Percentiles rank a stretch among this genome's conserved stretches.
phyloP scores from a whole-genome alignment of 2,888 invertebrate genomes.

The Cremastinae sp. region DNA sequence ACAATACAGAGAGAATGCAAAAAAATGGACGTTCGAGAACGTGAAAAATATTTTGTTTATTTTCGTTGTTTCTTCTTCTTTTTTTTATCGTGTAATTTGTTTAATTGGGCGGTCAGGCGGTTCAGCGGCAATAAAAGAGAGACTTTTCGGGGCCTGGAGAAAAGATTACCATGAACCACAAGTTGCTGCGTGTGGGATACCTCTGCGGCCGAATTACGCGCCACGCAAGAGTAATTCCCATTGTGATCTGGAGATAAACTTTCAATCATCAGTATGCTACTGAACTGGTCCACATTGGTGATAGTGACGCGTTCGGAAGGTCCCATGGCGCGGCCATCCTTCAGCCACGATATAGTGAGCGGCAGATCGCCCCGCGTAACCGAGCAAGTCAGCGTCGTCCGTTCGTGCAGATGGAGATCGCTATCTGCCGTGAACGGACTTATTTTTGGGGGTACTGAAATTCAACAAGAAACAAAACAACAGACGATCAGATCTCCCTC shows the following conservation, averaged over 20 bases:
- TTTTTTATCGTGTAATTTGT: no score
- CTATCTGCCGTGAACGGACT: conserved; percentile 87
- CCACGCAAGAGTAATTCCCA: conserved; percentile 89
- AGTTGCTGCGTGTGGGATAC: conserved; percentile 88
- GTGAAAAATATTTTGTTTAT: not conserved
- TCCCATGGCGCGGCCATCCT: conserved; percentile 86
- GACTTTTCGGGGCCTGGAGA: conserved; percentile 76
- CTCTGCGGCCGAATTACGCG: conserved; percentile 87
- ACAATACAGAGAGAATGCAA: conserved; percentile 20
- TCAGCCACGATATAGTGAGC: conserved; percentile 88
- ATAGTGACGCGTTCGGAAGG: conserved; percentile 85
- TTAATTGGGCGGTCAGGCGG: conserved; percentile 76
- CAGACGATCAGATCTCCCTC: conserved; percentile 33
- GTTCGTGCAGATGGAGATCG: conserved; percentile 87
- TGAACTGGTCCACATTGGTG: conserved; percentile 89
- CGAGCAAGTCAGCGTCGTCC: conserved; percentile 88
- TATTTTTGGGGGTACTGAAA: conserved; percentile 88
- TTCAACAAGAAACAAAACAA: conserved; percentile 63
- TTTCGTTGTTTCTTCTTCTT: conserved; percentile 13
- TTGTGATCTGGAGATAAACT: conserved; percentile 88
- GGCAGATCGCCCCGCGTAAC: conserved; percentile 90
- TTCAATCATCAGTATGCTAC: conserved; percentile 89
- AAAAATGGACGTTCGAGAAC: conserved; percentile 9
- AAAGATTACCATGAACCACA: conserved; percentile 89
- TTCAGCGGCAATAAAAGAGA: conserved; percentile 67